phyloP scores from a whole-genome alignment of 2,888 invertebrate genomes.

The Myopa tessellatipennis region DNA sequence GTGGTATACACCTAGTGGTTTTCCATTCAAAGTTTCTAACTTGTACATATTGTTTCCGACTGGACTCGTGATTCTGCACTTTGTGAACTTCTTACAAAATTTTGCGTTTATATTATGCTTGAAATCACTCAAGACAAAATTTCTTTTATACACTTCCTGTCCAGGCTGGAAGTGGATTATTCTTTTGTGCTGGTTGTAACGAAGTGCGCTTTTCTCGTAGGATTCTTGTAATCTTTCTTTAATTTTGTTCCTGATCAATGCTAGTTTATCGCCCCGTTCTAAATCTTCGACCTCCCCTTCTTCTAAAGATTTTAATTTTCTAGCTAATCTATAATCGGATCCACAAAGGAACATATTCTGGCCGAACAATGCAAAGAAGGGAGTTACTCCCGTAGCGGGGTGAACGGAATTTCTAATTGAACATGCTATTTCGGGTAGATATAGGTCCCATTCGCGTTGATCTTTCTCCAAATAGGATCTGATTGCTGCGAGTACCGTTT shows the following conservation, averaged over 20 bases:
- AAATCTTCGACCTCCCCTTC: no score
- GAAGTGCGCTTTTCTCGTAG: background rate
- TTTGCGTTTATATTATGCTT: background rate
- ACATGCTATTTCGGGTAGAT: background rate
- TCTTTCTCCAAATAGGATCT: conserved; percentile 39
- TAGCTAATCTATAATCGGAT: background rate
- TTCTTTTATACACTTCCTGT: conserved; percentile 4
- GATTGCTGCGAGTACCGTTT: conserved; percentile 48
- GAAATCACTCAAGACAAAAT: background rate
- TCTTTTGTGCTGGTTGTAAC: background rate
- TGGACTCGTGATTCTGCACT: background rate
- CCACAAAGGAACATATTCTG: background rate
- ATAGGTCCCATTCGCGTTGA: conserved; percentile 33
- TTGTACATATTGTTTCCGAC: background rate
- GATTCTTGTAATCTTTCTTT: background rate
- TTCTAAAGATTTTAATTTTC: background rate
- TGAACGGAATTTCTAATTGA: background rate
- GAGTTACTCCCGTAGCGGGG: background rate
- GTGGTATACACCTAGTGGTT: background rate
- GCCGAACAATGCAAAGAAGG: background rate
- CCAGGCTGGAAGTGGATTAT: background rate
- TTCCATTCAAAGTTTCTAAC: background rate
- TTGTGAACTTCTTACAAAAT: conserved; percentile 4
- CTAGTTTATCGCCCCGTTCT: background rate
- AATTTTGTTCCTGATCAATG: background rate